These are phyloP conservation scores for Apis cerana DNA, from an alignment of 1,140 invertebrate genomes.

Conservation along the genomic window DNA sequence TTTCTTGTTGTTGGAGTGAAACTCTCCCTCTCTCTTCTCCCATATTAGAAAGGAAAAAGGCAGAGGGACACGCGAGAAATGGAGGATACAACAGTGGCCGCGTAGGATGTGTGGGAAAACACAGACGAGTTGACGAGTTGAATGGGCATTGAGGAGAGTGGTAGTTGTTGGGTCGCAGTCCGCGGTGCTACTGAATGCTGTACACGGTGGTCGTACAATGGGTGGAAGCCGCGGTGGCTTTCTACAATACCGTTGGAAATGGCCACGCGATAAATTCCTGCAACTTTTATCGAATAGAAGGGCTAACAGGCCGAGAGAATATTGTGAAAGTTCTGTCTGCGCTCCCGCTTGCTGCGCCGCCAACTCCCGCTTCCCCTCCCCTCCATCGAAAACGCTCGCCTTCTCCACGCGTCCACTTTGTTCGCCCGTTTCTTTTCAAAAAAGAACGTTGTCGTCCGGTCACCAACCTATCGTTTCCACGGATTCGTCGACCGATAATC, in stretches of 20 bases:
- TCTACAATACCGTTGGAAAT: conserved; percentile 71
- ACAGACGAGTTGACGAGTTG: conserved; percentile 55
- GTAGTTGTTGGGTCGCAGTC: conserved; percentile 43
- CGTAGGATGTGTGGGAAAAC: conserved; percentile 43
- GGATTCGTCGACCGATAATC: too few relatives aligned
- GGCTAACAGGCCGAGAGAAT: conserved; percentile 69
- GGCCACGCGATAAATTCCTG: conserved; percentile 75
- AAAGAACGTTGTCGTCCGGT: too few relatives aligned
- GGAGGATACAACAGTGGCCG: neutral
- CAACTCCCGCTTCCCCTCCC: conserved; percentile 57
- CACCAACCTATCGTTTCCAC: conserved; percentile 3
- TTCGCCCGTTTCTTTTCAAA: neutral
- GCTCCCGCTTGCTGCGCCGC: conserved; percentile 47
- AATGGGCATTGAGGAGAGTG: conserved; percentile 54
- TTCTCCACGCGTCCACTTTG: conserved; percentile 18
- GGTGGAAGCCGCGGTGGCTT: conserved; percentile 58
- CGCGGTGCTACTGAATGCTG: conserved; percentile 63
- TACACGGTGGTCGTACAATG: conserved; percentile 69
- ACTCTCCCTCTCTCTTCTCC: too few relatives aligned
- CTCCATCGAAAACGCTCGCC: conserved; percentile 12
- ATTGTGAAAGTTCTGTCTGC: conserved; percentile 69
- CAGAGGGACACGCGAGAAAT: neutral
- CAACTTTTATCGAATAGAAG: conserved; percentile 74
- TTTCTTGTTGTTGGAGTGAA: too few relatives aligned
- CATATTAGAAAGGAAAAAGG: too few relatives aligned